Percentiles rank a stretch among this genome's conserved stretches.
Conservation (phyloP, 2,888 invertebrate genomes). For the Campopleginae sp. region DNA sequence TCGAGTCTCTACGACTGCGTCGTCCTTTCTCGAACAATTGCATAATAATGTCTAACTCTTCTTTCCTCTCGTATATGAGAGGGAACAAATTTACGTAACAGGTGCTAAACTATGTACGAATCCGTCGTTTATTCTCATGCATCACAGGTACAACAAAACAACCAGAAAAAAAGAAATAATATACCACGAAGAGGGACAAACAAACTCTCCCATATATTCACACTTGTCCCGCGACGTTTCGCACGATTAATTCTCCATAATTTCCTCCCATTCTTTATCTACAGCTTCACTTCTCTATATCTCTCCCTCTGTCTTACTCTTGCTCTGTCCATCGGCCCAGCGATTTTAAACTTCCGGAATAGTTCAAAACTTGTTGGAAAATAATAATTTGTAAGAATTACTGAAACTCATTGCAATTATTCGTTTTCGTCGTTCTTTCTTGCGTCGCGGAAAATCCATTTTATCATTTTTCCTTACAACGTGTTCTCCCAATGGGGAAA, state of each 20-base stretch:
- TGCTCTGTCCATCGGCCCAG: neutral
- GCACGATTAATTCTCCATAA: constrained; percentile 58
- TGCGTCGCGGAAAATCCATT: neutral
- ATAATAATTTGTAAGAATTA: neutral
- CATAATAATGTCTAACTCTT: constrained; percentile 42
- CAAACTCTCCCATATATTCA: constrained; percentile 34
- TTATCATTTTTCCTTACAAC: neutral
- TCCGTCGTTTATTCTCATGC: constrained; percentile 61
- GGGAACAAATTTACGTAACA: constrained; percentile 62
- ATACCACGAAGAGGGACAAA: constrained; percentile 2
- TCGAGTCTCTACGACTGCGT: constrained; percentile 28
- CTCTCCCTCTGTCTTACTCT: neutral
- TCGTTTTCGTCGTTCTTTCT: neutral
- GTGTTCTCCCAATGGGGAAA: neutral
- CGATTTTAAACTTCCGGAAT: constrained; percentile 46
- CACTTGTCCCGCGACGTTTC: constrained; percentile 54
- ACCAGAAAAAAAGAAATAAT: constrained; percentile 23
- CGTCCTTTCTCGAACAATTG: constrained; percentile 53
- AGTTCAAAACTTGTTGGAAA: constrained; percentile 14
- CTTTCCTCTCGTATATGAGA: constrained; percentile 49
- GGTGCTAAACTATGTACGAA: constrained; percentile 47
- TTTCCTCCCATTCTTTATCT: constrained; percentile 9
- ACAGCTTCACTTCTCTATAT: neutral
- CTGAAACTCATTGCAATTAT: neutral
- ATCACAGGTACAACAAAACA: constrained; percentile 30